Evolutionary conservation across 1,140 invertebrate genomes (phyloP), one percentile per base, ranked within the genome.

Genomic region (Formica selysi): DNA sequence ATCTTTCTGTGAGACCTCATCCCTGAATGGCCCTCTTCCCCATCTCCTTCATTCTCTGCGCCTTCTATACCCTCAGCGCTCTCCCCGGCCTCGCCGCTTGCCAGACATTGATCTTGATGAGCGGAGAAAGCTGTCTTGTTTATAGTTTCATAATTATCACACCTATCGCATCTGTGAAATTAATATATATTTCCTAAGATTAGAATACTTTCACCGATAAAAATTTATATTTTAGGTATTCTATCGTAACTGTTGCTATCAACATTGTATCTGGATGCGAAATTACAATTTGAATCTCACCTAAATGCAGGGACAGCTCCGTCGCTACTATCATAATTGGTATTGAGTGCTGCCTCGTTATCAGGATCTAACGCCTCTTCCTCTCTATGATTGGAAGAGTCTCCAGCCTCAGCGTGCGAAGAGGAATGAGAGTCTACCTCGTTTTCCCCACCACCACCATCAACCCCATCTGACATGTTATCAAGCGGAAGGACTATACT

Each of bases 1-100:
- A 98, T 97, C 94, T 98, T 98, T 89, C 97, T 96, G 92, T 97
- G 97, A 91, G 95, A 93, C 89, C 94, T 91, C 87, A 94, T 95
- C 65, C 95, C 94, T 85, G 95, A 95, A 81, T 95, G 95, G 85
- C 95, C 95, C 88, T 95, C 96, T 26, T 94, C 95, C 44, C 92
- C 93, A 83, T 95, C 94, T 51, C 90, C 93, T 68, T 95, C 94
- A 87, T 94, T 95, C 91, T 91, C 95, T 41, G 89, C 62, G 10
- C 90, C 92, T 85, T 94, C 94, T 61, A 92, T 93, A 36, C 92
- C 90, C 64, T 95, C 94, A 26, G 91, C 89, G 36, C 92, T 94
- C 87, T 95, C 95, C 3, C 90, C 91, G 29, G 92, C 87, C 74
- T 95, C 94, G 73, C 92, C 92, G 67, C 91, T 93, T 57, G 93